Base-by-base conservation (phyloP, 1,140 invertebrate genomes). In the Drosophila burlai region DNA sequence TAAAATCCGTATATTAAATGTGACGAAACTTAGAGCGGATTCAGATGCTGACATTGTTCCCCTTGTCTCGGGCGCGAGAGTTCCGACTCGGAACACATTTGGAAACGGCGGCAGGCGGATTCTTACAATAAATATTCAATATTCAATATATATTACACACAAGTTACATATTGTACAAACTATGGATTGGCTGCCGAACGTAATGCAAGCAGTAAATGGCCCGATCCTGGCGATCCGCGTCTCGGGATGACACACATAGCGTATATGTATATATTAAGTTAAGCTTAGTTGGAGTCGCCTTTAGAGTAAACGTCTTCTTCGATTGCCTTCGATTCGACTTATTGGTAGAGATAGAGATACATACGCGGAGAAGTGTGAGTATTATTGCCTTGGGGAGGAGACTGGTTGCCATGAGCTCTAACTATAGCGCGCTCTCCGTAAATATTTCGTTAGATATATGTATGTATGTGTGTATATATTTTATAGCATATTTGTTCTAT, bases 81-180 rank as follows among this genome's bases (percentile, higher is more conserved):
- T 43, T 57, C 54, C 49, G 34, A 75, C 52, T 40, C 61, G 52
- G 54, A 76, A 76, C 72, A 72, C 67, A 72, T 72, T 71, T 72
- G 66, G 66, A 72, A 72, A 72, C 68, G 69, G 54, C 68, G 55
- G 38, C 63, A 62, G 63, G 29, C 49, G 63, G 63, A 45, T 54
- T 50, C 68, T 73, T 74, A 74, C 38, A 50, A 61, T 73, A 55
- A 66, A 63, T 21, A 21, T 21, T 21, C 21, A 21, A 21, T 61
- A 73, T 72, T 61, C 54, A 36, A 69, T 73, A 74, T 61, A 73
- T 72, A 74, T 69, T 45, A 69, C 67, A 69, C 50, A 73, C 46
- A 74, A 73, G 67, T 61, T 74, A 61, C 71, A 73, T 74, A 74
- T 74, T 60, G 67, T 74, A 74, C 68, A 73, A 73, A 60, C 67